Evolutionary conservation across 2,888 invertebrate species (phyloP).

Genomic region (Eustalomyia histrio): DNA sequence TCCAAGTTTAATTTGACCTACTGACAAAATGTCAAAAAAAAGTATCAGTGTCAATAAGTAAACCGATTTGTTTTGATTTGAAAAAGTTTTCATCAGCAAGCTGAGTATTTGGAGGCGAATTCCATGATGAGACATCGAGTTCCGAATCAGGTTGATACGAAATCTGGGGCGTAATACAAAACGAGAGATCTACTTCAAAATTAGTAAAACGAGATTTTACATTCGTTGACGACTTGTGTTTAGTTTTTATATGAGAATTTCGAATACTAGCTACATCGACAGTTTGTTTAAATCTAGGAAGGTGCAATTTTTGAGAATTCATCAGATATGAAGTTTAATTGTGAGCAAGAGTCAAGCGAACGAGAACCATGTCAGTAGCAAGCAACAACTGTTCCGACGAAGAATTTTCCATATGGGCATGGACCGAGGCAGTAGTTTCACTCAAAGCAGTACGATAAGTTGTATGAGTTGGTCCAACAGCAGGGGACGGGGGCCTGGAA

Average conservation of each 20-base stretch:
- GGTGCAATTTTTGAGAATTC: slow-evolving; percentile 45
- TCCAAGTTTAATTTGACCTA: too few species aligned
- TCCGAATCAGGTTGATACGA: too few species aligned
- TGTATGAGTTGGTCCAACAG: not conserved
- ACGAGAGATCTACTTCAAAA: slow-evolving; percentile 49
- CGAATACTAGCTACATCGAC: slow-evolving; percentile 61
- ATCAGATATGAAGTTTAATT: slow-evolving; percentile 54
- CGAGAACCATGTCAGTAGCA: slow-evolving; percentile 47
- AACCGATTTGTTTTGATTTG: slow-evolving; percentile 55
- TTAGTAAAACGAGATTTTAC: slow-evolving; percentile 51
- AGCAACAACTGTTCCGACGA: slow-evolving; percentile 21
- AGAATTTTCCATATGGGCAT: slow-evolving; percentile 21
- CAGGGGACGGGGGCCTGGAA: slow-evolving; percentile 11
- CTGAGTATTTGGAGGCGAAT: slow-evolving; percentile 48
- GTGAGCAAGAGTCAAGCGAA: slow-evolving; percentile 56
- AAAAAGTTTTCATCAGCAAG: slow-evolving; percentile 56
- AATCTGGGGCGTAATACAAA: too few species aligned
- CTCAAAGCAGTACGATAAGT: not conserved
- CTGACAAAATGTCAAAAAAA: slow-evolving; percentile 61
- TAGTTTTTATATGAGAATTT: slow-evolving; percentile 40
- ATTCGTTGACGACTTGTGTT: slow-evolving; percentile 35
- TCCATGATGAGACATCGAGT: too few species aligned
- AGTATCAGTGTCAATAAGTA: slow-evolving; percentile 51
- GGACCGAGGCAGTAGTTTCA: not conserved
- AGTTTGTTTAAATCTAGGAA: slow-evolving; percentile 44